Base-by-base conservation (phyloP, 2,797 vertebrate species). In the Tokudaia tokunoshimensis region DNA sequence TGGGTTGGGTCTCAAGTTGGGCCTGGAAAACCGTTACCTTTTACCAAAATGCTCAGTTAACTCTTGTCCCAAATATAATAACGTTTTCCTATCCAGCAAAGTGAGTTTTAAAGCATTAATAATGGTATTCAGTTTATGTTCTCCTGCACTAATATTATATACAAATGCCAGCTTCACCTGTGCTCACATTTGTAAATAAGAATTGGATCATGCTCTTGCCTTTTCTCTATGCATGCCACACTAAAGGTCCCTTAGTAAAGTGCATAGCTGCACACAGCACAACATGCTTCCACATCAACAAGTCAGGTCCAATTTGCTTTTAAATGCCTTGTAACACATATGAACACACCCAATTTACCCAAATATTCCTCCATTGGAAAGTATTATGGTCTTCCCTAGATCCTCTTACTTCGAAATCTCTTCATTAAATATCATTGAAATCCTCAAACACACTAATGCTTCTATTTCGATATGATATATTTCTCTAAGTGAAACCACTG, bases 51-150 rank as follows among this genome's bases (percentile, higher is more conserved):
- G 13, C 14, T 84, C 22, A 34, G 17, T 63, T 84, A 65, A 44
- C 75, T 94, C 78, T 85, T 44, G 61, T 91, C 20, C 81, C 65
- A 91, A 76, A 95, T 29, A 52, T 81, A 88, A 63, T 89, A 44
- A 88, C 74, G 47, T 44, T 55, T 93, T 93, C 59, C n/a, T 57
- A 78, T 41, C 34, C 65, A 91, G 20, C n/a, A 24, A 91, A 88
- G 59, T 15, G 34, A 79, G 22, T 76, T 96, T 85, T 22, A 5
- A 93, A 94, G 65, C 80, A 63, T 80, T 91, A 61, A 34, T 63
- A 41, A 44, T 61, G 22, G 8, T 44, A 83, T 52, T 72, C 55
- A 74, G 0, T 34, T 19, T 89, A 76, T 50, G 29, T 17, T 70
- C 70, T 22, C 31, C 6, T 63, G 70, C 22, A 19, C 65, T 87